These are phyloP conservation scores for Garrulus glandarius DNA, from an alignment of 2,797 vertebrate species.

Conservation along the genomic window DNA sequence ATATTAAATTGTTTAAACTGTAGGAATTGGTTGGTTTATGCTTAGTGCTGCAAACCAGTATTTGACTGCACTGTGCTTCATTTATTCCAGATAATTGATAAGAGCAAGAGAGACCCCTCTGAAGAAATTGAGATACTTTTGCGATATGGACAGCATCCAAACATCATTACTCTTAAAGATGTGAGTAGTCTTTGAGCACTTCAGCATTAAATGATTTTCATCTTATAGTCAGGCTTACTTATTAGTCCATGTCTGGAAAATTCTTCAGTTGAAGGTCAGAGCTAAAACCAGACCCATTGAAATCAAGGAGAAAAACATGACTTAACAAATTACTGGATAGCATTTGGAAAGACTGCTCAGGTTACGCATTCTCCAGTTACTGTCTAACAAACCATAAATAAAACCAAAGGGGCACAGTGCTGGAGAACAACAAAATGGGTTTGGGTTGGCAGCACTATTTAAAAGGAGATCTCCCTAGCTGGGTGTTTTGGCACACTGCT, in stretches of 20 bases:
- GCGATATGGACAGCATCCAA: constrained; percentile 94
- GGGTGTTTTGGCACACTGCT: background rate
- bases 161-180: constrained; percentile 94
- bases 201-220: background rate
- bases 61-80: background rate
- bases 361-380: background rate
- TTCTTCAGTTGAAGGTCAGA: background rate
- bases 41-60: background rate
- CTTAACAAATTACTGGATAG: background rate
- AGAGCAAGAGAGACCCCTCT: constrained; percentile 89
- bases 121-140: constrained; percentile 97
- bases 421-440: background rate
- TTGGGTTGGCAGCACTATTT: background rate
- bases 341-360: background rate
- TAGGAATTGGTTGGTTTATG: background rate
- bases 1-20: background rate
- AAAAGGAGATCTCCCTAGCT: background rate
- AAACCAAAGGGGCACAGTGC: background rate
- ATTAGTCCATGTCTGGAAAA: background rate
- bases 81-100: constrained; percentile 89
- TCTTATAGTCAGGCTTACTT: background rate
- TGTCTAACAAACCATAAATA: background rate
- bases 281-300: background rate
- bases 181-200: constrained; percentile 75
- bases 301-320: background rate